Evolutionary conservation across 2,797 vertebrate genomes (phyloP).

Genomic region (Phrynocephalus guinanensis): DNA sequence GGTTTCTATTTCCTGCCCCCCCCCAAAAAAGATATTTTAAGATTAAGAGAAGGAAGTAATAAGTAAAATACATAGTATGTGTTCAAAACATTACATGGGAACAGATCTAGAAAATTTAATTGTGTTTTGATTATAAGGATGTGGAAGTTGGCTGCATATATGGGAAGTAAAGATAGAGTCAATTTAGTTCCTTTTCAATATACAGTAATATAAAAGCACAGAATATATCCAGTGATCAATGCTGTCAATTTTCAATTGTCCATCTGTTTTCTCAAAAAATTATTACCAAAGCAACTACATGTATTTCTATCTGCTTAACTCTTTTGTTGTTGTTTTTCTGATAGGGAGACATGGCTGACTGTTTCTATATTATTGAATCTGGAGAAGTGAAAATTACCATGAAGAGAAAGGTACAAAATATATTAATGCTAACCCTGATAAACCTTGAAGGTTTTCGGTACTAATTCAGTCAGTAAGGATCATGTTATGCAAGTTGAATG

Average conservation of each 20-base stretch:
- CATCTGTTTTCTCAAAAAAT: background rate
- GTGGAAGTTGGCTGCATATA: slow-evolving; percentile 3
- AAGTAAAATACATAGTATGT: background rate
- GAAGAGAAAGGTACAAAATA: slow-evolving; percentile 89
- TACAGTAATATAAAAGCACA: background rate
- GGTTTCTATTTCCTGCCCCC: background rate
- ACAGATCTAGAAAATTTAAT: background rate
- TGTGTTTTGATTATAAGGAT: slow-evolving; percentile 13
- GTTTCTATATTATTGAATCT: slow-evolving; percentile 98
- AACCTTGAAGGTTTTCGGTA: background rate
- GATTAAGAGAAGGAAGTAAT: background rate
- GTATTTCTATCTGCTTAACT: background rate
- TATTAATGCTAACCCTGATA: background rate
- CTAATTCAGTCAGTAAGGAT: too few relatives aligned
- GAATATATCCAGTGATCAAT: background rate
- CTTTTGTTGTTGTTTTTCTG: slow-evolving; percentile 22
- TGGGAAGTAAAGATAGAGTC: slow-evolving; percentile 19
- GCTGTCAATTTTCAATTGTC: background rate
- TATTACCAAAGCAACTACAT: slow-evolving; percentile 16
- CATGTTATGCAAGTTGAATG: background rate
- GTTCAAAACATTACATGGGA: background rate
- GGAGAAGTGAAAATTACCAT: slow-evolving; percentile 99
- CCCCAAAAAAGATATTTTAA: slow-evolving; percentile 14
- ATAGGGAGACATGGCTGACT: slow-evolving; percentile 95
- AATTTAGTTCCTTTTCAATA: background rate